Base-by-base conservation (phyloP, 2,888 invertebrate species). In the Ochropleura leucogaster region DNA sequence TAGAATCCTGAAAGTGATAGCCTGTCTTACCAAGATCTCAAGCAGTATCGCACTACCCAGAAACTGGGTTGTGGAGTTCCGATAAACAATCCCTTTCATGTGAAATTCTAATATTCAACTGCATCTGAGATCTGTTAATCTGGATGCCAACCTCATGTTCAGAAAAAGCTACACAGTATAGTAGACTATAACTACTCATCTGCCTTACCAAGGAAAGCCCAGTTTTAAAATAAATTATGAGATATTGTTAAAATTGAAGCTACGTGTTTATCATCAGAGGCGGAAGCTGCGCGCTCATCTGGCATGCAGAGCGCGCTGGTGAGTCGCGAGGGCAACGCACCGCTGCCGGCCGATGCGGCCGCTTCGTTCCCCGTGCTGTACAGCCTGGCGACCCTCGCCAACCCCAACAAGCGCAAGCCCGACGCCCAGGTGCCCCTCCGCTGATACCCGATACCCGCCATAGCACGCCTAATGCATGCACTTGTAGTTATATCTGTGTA, bases 281-380 rank as follows among this genome's bases (percentile, higher is more conserved):
- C 98, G 0, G 97, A 97, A 90, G 99, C 99, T 67, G 99, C 99
- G 0, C 97, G 97, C 62, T 93, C 96, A 51, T 98, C 98, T 0
- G 98, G 98, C 16, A 83, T 99, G 74, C 96, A 97, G 64, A 96
- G 97, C 16, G 97, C 97, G 7, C 92, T 99, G 46, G 97, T 99
- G 4, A 95, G 97, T 72, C 97, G 99, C 80, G 98, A 98, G 80
- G 99, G 98, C 70, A 99, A 99, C 93, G 97, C 97, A 0, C 96
- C 97, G 1, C 95, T 99, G 0, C 97, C 97, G 14, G 97, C 97
- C 20, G 97, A 97, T 8, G 95, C 95, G 68, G 86, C 93, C 3
- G 89, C 92, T 14, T 87, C 94, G 44, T 98, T 97, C 92, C 93
- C 96, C 16, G 96, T 97, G 51, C 94, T 98, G 60, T 95, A 97